phyloP scores from a whole-genome alignment of 2,113 vertebrate species.

The Sakesphorus luctuosus region DNA sequence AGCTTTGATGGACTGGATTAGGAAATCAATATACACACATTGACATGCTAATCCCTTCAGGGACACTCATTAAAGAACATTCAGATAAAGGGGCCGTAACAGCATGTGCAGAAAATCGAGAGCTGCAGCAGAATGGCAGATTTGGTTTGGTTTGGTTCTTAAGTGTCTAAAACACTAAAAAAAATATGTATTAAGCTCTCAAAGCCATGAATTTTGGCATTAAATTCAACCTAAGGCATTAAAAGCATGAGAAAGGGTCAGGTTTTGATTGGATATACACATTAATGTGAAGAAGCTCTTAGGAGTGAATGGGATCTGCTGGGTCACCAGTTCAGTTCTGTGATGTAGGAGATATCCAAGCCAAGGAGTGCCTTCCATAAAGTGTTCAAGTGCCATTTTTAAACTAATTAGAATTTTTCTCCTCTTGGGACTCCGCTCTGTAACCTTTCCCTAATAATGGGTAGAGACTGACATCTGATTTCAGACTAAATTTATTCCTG shows the following conservation, averaged over 20 bases:
- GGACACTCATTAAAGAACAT: conserved; percentile 40
- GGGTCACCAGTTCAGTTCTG: conserved; percentile 16
- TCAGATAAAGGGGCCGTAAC: background rate
- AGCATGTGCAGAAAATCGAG: background rate
- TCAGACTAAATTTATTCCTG: background rate
- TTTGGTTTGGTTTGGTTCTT: background rate
- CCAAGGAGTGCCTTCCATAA: background rate
- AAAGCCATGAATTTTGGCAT: rapidly evolving
- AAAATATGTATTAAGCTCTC: rapidly evolving
- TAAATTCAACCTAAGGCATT: background rate
- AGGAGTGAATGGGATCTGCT: background rate
- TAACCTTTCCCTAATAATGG: background rate
- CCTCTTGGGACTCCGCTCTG: background rate
- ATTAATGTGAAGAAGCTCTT: background rate
- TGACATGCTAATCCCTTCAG: conserved; percentile 57
- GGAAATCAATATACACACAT: conserved; percentile 55
- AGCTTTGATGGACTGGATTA: conserved; percentile 28
- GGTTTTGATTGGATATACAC: rapidly evolving
- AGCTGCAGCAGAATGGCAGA: background rate
- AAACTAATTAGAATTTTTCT: conserved; percentile 8
- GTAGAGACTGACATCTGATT: background rate
- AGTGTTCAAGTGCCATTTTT: background rate
- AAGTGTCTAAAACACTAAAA: background rate
- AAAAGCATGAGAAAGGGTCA: background rate
- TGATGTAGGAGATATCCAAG: background rate